Evolutionary conservation across 1,140 invertebrate species (phyloP).

Genomic region (Tetraneura akinire): DNA sequence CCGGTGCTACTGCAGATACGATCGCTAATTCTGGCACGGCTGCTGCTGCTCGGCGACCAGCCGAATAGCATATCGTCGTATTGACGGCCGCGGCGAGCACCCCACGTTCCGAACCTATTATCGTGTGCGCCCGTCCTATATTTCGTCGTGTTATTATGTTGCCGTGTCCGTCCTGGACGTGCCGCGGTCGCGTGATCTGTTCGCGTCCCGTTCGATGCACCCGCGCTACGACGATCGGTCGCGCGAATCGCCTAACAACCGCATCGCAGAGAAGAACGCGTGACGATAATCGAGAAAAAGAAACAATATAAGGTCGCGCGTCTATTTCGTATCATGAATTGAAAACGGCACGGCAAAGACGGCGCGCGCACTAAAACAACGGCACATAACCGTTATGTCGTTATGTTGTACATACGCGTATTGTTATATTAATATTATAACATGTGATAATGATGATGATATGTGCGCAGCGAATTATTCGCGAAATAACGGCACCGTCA

Average conservation of each 20-base stretch:
- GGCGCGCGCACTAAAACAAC: not conserved
- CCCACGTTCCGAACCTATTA: not conserved
- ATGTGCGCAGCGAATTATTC: too few relatives aligned
- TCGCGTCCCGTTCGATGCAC: not conserved
- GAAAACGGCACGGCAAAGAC: not conserved
- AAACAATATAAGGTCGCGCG: not conserved
- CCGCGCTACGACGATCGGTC: not conserved
- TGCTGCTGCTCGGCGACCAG: constrained; percentile 8
- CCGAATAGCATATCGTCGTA: constrained; percentile 48
- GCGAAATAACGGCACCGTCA: too few relatives aligned
- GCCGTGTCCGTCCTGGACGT: too few relatives aligned
- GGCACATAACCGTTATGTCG: not conserved
- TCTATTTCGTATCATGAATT: not conserved
- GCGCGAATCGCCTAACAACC: not conserved
- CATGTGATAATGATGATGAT: not conserved
- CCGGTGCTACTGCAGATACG: not conserved
- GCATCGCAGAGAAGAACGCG: not conserved
- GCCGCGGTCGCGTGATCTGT: not conserved
- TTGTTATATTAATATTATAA: constrained; percentile 1
- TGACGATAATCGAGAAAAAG: too few relatives aligned
- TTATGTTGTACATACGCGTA: not conserved
- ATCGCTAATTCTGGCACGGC: not conserved
- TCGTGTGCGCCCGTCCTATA: not conserved
- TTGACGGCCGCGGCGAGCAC: constrained; percentile 8
- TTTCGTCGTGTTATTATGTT: not conserved